phyloP scores from a whole-genome alignment of 2,113 vertebrate genomes.

The Tychaedon coryphoeus region DNA sequence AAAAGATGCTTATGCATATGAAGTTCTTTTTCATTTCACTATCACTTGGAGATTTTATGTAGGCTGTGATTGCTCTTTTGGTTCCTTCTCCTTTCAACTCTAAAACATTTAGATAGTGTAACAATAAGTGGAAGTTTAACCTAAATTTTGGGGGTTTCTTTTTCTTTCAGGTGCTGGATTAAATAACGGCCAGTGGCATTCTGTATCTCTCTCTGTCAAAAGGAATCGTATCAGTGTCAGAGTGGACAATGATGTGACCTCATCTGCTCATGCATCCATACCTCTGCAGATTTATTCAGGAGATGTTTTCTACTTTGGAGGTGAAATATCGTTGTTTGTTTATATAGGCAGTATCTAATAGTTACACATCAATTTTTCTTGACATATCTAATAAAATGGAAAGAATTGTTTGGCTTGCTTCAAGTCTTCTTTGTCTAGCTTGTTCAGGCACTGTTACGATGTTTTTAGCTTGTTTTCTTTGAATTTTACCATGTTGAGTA shows the following conservation, averaged over 20 bases:
- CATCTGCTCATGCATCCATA: slow-evolving; percentile 48
- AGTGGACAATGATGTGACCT: slow-evolving; percentile 76
- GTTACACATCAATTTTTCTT: neutral
- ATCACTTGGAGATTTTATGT: neutral
- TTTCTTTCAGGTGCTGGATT: slow-evolving; percentile 76
- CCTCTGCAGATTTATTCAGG: slow-evolving; percentile 72
- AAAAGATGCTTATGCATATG: neutral
- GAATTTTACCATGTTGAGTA: neutral
- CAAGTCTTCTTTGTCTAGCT: neutral
- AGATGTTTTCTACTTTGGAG: slow-evolving; percentile 84
- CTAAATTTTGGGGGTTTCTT: neutral
- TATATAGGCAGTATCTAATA: neutral
- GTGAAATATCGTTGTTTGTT: slow-evolving; percentile 62
- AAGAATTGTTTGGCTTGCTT: neutral
- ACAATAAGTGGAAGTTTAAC: neutral
- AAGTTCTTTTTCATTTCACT: neutral
- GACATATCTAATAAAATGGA: neutral
- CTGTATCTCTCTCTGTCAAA: slow-evolving; percentile 76
- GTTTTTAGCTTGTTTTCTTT: neutral
- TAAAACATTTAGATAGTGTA: neutral
- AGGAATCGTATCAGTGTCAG: slow-evolving; percentile 76
- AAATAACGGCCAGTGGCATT: slow-evolving; percentile 93
- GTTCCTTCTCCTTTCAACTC: neutral
- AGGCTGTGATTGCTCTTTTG: neutral
- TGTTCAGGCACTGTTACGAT: neutral